Evolutionary conservation across 2,113 vertebrate genomes (phyloP).

Genomic region (Rhynchomys soricoides): DNA sequence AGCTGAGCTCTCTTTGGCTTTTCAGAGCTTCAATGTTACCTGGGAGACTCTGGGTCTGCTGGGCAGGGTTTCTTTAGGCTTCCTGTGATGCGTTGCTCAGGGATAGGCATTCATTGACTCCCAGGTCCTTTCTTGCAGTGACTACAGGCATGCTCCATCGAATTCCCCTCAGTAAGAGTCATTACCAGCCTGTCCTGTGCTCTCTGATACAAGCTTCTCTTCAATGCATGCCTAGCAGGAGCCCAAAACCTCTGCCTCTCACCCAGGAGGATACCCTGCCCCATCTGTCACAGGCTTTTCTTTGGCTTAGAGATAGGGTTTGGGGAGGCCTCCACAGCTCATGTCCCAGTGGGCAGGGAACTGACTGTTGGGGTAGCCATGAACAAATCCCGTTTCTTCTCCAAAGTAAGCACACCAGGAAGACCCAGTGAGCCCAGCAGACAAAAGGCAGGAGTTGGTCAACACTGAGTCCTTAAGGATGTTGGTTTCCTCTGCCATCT

Average conservation of each 20-base stretch:
- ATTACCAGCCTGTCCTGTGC: not conserved
- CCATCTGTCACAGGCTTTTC: not conserved
- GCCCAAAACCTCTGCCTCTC: not conserved
- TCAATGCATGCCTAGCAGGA: not conserved
- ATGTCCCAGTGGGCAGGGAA: too few relatives aligned
- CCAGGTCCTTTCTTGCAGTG: not conserved
- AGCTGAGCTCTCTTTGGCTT: not conserved
- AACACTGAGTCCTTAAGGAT: accelerated
- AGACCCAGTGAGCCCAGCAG: accelerated
- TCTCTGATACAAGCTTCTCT: not conserved
- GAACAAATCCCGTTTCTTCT: not conserved
- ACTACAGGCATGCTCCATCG: accelerated
- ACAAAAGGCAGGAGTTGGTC: accelerated
- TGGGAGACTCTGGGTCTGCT: not conserved
- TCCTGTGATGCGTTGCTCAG: accelerated
- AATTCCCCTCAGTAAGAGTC: accelerated
- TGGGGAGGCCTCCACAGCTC: not conserved
- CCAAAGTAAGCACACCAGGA: accelerated
- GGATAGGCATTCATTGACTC: not conserved
- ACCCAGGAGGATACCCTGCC: accelerated
- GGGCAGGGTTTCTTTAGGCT: not conserved
- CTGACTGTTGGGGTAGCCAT: accelerated
- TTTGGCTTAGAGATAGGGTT: not conserved
- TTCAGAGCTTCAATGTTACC: not conserved
- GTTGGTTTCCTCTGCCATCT: not conserved